Evolutionary conservation across 2,797 vertebrate species (phyloP).

Genomic region (Eulemur mongoz): DNA sequence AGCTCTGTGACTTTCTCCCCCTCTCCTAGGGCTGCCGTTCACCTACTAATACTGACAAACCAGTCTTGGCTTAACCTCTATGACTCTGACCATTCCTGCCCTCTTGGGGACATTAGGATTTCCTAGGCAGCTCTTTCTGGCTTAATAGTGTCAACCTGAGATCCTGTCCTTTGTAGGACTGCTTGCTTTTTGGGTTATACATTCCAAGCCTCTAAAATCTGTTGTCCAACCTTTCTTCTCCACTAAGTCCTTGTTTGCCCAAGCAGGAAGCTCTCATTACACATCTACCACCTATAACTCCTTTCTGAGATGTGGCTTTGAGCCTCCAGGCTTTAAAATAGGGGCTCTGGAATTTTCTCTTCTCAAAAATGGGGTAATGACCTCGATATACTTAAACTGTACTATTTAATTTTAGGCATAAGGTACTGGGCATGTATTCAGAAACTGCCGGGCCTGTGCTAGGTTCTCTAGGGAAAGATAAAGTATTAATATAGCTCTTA

Average conservation of each 20-base stretch:
- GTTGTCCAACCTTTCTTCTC: not conserved
- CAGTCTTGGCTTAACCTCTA: not conserved
- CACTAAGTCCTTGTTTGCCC: not conserved
- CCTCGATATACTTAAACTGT: not conserved
- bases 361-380: not conserved
- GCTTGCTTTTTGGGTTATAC: not conserved
- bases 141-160: not conserved
- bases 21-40: not conserved
- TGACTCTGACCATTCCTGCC: not conserved
- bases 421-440: not conserved
- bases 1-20: not conserved
- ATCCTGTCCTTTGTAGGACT: not conserved
- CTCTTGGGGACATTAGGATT: not conserved
- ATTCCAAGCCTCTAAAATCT: not conserved
- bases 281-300: not conserved
- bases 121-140: not conserved
- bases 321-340: not conserved
- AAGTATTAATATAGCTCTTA: not conserved
- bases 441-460: not conserved
- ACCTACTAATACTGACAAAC: not conserved
- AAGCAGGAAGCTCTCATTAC: not conserved
- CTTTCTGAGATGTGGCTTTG: not conserved
- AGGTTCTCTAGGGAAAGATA: not conserved
- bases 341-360: not conserved
- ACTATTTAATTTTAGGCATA: not conserved